Evolutionary conservation across 2,797 vertebrate genomes (phyloP).

Genomic region (Lagocephalus sceleratus): DNA sequence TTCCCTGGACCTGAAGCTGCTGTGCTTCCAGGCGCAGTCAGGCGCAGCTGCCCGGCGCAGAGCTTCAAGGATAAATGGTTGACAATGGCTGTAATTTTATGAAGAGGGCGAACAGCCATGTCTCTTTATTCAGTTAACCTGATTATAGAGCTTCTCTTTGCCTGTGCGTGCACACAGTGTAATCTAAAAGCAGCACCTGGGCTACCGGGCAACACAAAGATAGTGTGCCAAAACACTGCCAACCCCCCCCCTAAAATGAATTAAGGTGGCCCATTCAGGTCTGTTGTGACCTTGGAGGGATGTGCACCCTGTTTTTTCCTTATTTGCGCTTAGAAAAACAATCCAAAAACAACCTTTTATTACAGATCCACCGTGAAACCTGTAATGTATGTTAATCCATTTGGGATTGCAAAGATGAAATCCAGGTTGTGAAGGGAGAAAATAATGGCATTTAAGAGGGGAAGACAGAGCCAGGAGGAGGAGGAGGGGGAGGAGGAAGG

Average conservation of each 20-base stretch:
- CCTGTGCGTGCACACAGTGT: slow-evolving; percentile 62
- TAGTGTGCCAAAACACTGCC: slow-evolving; percentile 63
- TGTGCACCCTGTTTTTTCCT: slow-evolving; percentile 30
- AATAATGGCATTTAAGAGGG: slow-evolving; percentile 34
- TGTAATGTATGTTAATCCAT: slow-evolving; percentile 74
- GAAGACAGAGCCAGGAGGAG: slow-evolving; percentile 2
- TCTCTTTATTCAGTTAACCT: slow-evolving; percentile 75
- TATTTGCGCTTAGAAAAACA: slow-evolving; percentile 38
- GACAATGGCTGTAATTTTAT: slow-evolving; percentile 75
- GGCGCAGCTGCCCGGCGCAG: slow-evolving; percentile 65
- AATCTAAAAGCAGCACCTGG: slow-evolving; percentile 85
- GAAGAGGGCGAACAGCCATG: slow-evolving; percentile 64
- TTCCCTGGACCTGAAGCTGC: neutral
- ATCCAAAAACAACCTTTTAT: slow-evolving; percentile 67
- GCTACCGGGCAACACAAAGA: slow-evolving; percentile 64
- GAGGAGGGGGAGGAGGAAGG: slow-evolving; percentile 9
- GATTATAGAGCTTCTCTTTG: slow-evolving; percentile 71
- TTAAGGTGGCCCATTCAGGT: slow-evolving; percentile 69
- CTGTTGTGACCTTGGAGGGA: slow-evolving; percentile 70
- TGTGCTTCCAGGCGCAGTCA: slow-evolving; percentile 9
- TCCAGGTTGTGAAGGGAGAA: slow-evolving; percentile 40
- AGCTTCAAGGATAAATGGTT: slow-evolving; percentile 68
- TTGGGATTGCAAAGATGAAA: slow-evolving; percentile 35
- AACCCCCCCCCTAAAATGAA: slow-evolving; percentile 62
- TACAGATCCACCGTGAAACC: slow-evolving; percentile 58